Conservation (phyloP, 2,113 vertebrate species). For the Xenopus laevis region DNA sequence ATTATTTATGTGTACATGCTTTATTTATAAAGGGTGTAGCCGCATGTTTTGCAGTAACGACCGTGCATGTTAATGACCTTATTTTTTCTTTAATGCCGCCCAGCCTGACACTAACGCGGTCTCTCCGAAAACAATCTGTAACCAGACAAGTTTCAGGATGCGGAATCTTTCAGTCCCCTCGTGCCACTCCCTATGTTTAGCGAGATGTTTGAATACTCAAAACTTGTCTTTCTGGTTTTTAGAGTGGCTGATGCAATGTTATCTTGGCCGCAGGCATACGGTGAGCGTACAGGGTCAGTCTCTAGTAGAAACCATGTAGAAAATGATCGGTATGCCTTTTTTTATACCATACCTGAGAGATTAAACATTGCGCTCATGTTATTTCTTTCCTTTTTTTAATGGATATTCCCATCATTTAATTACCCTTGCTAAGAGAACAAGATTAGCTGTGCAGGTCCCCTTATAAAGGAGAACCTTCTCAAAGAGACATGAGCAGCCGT, state of each 20-base stretch:
- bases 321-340: too few species aligned
- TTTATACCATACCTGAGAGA: too few species aligned
- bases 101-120: not conserved
- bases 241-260: conserved; percentile 28
- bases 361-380: too few species aligned
- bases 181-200: conserved; percentile 23
- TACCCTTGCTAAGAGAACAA: too few species aligned
- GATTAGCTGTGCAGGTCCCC: too few species aligned
- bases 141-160: conserved; percentile 1
- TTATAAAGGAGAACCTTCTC: too few species aligned
- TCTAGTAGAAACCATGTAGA: too few species aligned
- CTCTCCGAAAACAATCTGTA: not conserved
- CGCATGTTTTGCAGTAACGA: conserved; percentile 3
- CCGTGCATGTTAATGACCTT: not conserved
- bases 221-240: conserved; percentile 42
- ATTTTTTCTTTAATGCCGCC: conserved; percentile 1
- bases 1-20: not conserved
- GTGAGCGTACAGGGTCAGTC: not conserved
- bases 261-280: not conserved
- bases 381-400: too few species aligned
- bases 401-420: too few species aligned
- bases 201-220: conserved; percentile 8
- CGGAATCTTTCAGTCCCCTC: not conserved
- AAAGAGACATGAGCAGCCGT: too few species aligned
- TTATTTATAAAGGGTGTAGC: conserved; percentile 1